Evolutionary conservation across 2,797 vertebrate genomes (phyloP), one percentile per base, ranked within the genome.

Genomic region (Ptychobarbus kaznakovi): DNA sequence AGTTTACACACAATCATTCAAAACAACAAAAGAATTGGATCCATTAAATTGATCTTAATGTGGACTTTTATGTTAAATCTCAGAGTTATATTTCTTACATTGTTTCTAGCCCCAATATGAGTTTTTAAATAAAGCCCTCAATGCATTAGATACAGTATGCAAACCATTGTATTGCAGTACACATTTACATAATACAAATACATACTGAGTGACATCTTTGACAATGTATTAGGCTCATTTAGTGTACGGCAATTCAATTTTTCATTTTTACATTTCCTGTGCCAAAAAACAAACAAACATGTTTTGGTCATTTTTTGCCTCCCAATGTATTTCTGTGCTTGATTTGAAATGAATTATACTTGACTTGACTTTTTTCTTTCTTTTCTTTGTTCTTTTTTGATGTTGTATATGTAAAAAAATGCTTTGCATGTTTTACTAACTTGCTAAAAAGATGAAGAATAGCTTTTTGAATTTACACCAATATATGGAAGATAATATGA

Each of bases 371-470:
- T 90, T 87, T 90, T 84, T 91, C 92, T 88, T 65, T 70, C 25
- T 89, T 88, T 91, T 91, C 89, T 87, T 90, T 42, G 40, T 86
- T 91, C n/a, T 63, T 63, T 94, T 93, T 93, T 93, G 87, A 91
- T 92, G 92, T 93, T 85, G 91, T 87, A 88, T 92, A 86, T 91
- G 92, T 90, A 92, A 85, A 85, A 89, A 89, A 11, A 86, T 68
- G 86, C 90, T 83, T 91, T 95, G 95, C 95, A 95, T 95, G 93
- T 93, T 94, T 93, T 89, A 93, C 88, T 93, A 92, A 94, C 87
- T 88, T 91, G 91, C 81, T 86, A 88, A 88, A 83, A 77, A 74
- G 1, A 86, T 92, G 88, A 93, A 90, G 92, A 92, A 90, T 92
- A 92, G 83, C 86, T 77, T 90, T 91, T 69, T 85, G 73, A 88